Percentiles rank a stretch among this genome's conserved stretches.
Conservation (phyloP, 2,797 vertebrate genomes). For the Rhynchotus rufescens region DNA sequence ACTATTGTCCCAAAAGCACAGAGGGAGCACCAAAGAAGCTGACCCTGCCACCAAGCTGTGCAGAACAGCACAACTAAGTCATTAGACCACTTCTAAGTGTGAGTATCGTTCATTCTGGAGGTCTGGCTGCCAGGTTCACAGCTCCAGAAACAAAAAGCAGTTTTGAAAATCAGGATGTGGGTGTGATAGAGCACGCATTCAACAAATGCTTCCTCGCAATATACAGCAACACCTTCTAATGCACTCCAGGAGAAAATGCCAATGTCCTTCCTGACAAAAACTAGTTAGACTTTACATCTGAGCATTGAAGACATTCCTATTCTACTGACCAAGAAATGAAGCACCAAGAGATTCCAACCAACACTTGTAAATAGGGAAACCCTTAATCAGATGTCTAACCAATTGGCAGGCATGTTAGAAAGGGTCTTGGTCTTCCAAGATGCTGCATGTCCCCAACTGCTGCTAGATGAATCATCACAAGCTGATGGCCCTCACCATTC, state of each 20-base stretch:
- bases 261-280: neutral
- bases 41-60: neutral
- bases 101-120: neutral
- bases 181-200: neutral
- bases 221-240: neutral
- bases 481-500: neutral
- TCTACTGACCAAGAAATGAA: neutral
- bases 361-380: neutral
- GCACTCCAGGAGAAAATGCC: neutral
- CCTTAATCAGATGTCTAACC: neutral
- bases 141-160: neutral
- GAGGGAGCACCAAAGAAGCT: neutral
- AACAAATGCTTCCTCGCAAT: neutral
- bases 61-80: neutral
- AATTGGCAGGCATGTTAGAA: neutral
- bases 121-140: neutral
- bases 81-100: neutral
- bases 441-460: neutral
- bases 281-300: neutral
- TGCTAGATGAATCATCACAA: neutral
- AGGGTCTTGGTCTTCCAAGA: neutral
- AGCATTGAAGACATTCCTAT: neutral
- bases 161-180: neutral
- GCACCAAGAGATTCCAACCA: neutral
- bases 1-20: neutral